These are phyloP conservation scores for Amphipoea lucens DNA, from an alignment of 2,888 invertebrate species.

Conservation along the genomic window DNA sequence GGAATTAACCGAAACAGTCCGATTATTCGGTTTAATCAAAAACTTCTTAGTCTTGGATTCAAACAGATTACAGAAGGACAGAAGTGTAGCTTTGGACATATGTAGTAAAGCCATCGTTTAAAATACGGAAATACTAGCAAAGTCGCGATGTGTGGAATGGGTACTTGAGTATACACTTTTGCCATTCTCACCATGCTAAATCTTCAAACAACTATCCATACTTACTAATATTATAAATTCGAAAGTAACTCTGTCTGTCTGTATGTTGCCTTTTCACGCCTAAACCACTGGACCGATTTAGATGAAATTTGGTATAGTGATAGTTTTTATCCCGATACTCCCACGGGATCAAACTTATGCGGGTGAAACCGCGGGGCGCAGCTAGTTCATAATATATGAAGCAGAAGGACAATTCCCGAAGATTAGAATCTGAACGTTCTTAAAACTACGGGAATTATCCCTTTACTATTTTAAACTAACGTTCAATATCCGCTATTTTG, in stretches of 20 bases:
- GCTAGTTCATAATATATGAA: not conserved
- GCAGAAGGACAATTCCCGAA: not conserved
- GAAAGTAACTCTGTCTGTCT: too few species aligned
- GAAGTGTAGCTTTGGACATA: not conserved
- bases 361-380: too few species aligned
- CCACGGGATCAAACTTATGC: too few species aligned
- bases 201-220: not conserved
- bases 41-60: not conserved
- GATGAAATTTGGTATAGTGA: too few species aligned
- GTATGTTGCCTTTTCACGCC: too few species aligned
- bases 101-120: not conserved
- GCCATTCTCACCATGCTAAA: not conserved
- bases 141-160: too few species aligned
- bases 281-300: too few species aligned
- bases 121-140: constrained; percentile 1
- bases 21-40: constrained; percentile 2
- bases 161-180: not conserved
- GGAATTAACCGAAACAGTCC: not conserved
- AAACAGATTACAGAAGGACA: constrained; percentile 2
- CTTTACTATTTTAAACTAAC: not conserved
- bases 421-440: too few species aligned
- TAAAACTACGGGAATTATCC: too few species aligned
- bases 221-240: too few species aligned
- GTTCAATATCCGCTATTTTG: not conserved
- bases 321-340: too few species aligned